These are phyloP conservation scores for Ptychobarbus kaznakovi DNA, from an alignment of 2,797 vertebrate genomes.

Conservation along the genomic window DNA sequence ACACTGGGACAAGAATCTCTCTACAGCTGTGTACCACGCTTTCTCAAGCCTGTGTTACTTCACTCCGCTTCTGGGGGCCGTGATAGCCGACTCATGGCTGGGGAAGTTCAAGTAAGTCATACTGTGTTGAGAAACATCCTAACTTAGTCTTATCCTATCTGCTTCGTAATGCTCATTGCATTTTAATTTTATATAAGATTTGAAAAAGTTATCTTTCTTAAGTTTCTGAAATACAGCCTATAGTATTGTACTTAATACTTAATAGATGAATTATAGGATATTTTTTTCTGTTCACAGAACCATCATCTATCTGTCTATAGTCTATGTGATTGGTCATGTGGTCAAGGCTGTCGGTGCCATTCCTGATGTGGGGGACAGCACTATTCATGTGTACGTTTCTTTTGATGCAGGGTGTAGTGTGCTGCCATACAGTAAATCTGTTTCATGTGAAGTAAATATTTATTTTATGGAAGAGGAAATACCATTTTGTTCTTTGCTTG, in stretches of 20 bases:
- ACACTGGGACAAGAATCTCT: slow-evolving; percentile 89
- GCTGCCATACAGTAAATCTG: background rate
- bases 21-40: slow-evolving; percentile 93
- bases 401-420: background rate
- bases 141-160: background rate
- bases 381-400: slow-evolving; percentile 87
- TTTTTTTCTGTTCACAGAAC: slow-evolving; percentile 80
- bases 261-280: background rate
- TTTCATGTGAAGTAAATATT: slow-evolving; percentile 30
- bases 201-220: background rate
- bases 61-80: slow-evolving; percentile 91
- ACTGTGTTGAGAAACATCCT: background rate
- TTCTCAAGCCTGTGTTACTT: slow-evolving; percentile 95
- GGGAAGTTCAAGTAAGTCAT: slow-evolving; percentile 92
- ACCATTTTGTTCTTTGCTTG: slow-evolving; percentile 22
- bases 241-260: background rate
- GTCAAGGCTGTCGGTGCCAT: slow-evolving; percentile 94
- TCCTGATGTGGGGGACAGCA: slow-evolving; percentile 83
- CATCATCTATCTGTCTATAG: slow-evolving; percentile 93
- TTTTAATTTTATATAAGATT: background rate
- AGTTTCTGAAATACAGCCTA: background rate
- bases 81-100: slow-evolving; percentile 95
- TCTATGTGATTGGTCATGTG: slow-evolving; percentile 93
- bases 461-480: background rate
- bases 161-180: background rate